phyloP scores from a whole-genome alignment of 2,797 vertebrate genomes.

The Aeoliscus strigatus region DNA sequence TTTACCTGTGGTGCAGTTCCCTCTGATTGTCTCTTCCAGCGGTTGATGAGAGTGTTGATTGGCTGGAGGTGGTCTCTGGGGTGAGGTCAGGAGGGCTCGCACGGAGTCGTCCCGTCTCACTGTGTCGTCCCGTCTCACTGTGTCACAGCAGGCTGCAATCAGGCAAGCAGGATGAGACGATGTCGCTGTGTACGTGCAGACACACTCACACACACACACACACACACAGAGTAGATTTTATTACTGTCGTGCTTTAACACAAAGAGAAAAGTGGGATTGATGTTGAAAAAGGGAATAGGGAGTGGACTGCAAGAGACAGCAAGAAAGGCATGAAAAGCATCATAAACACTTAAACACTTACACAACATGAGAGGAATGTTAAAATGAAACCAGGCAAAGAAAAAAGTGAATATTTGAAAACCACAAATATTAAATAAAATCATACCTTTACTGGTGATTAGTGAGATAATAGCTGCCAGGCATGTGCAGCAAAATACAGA shows the following conservation, averaged over 20 bases:
- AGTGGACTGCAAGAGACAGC: constrained; percentile 17
- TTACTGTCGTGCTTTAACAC: constrained; percentile 29
- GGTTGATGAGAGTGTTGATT: constrained; percentile 55
- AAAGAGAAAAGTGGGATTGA: constrained; percentile 30
- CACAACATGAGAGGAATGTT: constrained; percentile 21
- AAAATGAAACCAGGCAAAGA: constrained; percentile 5
- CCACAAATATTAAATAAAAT: constrained; percentile 48
- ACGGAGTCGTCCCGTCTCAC: constrained; percentile 37
- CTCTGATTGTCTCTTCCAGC: constrained; percentile 49
- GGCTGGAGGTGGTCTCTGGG: constrained; percentile 43
- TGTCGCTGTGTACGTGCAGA: constrained; percentile 7
- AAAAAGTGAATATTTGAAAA: constrained; percentile 26
- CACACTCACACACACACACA: not conserved
- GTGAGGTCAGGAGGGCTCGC: constrained; percentile 51
- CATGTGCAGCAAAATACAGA: constrained; percentile 29
- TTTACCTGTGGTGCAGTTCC: constrained; percentile 46
- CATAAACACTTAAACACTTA: constrained; percentile 39
- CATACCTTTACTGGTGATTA: constrained; percentile 35
- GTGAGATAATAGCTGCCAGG: constrained; percentile 29
- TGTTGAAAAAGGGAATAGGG: constrained; percentile 24
- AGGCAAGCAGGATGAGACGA: constrained; percentile 33
- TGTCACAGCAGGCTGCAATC: constrained; percentile 53
- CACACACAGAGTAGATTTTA: constrained; percentile 16
- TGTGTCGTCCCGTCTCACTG: constrained; percentile 43
- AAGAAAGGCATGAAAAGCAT: constrained; percentile 19